Base-by-base conservation (phyloP, 2,113 vertebrate species). In the Fregetta grallaria region DNA sequence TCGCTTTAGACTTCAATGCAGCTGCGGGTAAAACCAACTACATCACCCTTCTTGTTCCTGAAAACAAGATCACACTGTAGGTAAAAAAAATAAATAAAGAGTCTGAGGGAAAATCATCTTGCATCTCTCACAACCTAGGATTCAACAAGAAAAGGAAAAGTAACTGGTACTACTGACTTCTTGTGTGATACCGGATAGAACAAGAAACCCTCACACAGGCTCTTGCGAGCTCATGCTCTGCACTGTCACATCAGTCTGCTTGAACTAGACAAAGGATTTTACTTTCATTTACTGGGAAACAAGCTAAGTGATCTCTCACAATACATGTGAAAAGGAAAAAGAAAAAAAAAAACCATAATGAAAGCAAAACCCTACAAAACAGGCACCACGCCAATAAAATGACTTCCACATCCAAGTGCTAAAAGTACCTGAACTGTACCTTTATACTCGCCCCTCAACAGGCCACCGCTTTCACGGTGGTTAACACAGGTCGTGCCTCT, bases 141-240 rank as follows among this genome's bases (percentile, higher is more conserved):
- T 80, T 88, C 42, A 55, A 70, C 15, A 53, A 49, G 32, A 74
- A 86, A 92, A 84, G 75, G 47, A 92, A 84, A 92, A 77, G 13
- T 44, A 59, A 38, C 13, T 30, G 59, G 30, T 40, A 27, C 23
- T 74, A 12, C 40, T 29, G 32, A 22, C 30, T n/a, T 82, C 61
- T 77, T 3, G 2, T 40, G 9, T 4, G 50, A 68, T 32, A n/a
- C 25, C 0, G 0, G 6, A 7, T 6, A 77, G 44, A 88, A 76
- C 13, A 75, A 66, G 40, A 73, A 78, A 22, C 2, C 42, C 56
- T 29, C 13, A 25, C 20, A 18, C 67, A 29, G 16, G 36, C 26
- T 80, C 16, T 45, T 9, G 36, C 18, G 22, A 15, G 30, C 65
- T 74, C 55, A 32, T 2, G 0, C 12, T 74, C 47, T n/a, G 61